A percentile compares a stretch with the other conserved stretches of the same genome.
phyloP scores from a whole-genome alignment of 2,797 vertebrate species.

The Sebastes wilsoni region DNA sequence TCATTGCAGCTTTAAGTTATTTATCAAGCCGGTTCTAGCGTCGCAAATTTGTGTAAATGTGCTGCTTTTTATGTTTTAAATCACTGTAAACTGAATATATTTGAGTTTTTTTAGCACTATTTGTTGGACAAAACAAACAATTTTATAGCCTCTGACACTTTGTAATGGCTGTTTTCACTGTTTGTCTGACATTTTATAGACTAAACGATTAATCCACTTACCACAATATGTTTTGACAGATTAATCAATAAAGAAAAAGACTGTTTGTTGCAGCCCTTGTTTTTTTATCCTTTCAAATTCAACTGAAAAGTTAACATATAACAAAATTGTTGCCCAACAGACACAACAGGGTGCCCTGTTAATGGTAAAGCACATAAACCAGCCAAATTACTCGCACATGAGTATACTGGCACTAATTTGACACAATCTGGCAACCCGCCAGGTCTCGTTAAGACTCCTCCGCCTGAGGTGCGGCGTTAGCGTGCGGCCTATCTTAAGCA shows the following conservation, averaged over 20 bases:
- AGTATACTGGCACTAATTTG: constrained; percentile 33
- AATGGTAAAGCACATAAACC: constrained; percentile 58
- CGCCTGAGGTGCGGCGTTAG: background rate
- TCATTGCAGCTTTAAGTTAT: background rate
- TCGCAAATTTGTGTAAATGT: background rate
- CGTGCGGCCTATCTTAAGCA: background rate
- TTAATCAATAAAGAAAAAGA: background rate
- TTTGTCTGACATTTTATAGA: background rate
- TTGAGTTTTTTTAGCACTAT: background rate
- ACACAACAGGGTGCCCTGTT: constrained; percentile 42
- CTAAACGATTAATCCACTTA: background rate
- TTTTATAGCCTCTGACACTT: background rate
- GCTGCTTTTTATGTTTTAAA: background rate
- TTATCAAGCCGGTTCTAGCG: background rate
- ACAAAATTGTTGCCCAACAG: constrained; percentile 15
- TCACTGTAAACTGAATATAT: background rate
- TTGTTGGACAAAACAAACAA: background rate
- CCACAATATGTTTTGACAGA: background rate
- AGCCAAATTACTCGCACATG: constrained; percentile 62
- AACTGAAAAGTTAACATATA: constrained; percentile 13
- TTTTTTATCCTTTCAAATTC: background rate
- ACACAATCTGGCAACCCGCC: constrained; percentile 9
- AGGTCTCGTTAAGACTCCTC: background rate
- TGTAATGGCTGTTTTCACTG: background rate
- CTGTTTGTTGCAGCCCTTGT: background rate